These are phyloP conservation scores for Euzetes globulus DNA, from an alignment of 2,888 invertebrate species.

Conservation along the genomic window DNA sequence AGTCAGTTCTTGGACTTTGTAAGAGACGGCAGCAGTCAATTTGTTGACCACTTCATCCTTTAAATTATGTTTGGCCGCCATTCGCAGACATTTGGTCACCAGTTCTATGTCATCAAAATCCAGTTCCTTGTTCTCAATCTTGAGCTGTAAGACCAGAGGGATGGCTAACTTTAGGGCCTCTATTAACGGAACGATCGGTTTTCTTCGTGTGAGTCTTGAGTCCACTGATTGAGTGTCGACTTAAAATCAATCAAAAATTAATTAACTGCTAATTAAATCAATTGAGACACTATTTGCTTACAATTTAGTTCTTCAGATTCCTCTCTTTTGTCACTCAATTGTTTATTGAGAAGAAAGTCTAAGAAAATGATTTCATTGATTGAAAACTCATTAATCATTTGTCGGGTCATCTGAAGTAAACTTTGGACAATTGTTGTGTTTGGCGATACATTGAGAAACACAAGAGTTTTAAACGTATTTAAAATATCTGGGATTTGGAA, in stretches of 20 bases:
- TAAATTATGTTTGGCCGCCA: constrained; percentile 45
- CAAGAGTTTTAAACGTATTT: constrained; percentile 31
- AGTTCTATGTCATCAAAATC: constrained; percentile 37
- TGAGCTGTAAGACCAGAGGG: constrained; percentile 60
- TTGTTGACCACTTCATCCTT: constrained; percentile 53
- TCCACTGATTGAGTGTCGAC: neutral
- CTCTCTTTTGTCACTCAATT: neutral
- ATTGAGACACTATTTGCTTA: neutral
- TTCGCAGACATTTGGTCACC: constrained; percentile 43
- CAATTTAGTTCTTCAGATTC: neutral
- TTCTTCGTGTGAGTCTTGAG: constrained; percentile 43
- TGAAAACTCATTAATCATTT: constrained; percentile 56
- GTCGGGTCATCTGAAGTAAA: constrained; percentile 58
- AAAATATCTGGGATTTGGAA: constrained; percentile 36
- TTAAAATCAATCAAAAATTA: neutral
- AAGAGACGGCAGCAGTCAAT: constrained; percentile 48
- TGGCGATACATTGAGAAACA: constrained; percentile 19
- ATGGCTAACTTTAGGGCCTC: constrained; percentile 60
- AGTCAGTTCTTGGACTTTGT: neutral
- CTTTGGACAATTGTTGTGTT: constrained; percentile 53
- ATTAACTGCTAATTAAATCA: neutral
- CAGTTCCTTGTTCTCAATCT: constrained; percentile 54
- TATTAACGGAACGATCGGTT: constrained; percentile 52
- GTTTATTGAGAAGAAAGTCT: constrained; percentile 53
- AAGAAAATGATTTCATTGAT: constrained; percentile 58